Conservation (phyloP, 2,888 invertebrate species). For the Cataglyphis rosenhaueri region DNA sequence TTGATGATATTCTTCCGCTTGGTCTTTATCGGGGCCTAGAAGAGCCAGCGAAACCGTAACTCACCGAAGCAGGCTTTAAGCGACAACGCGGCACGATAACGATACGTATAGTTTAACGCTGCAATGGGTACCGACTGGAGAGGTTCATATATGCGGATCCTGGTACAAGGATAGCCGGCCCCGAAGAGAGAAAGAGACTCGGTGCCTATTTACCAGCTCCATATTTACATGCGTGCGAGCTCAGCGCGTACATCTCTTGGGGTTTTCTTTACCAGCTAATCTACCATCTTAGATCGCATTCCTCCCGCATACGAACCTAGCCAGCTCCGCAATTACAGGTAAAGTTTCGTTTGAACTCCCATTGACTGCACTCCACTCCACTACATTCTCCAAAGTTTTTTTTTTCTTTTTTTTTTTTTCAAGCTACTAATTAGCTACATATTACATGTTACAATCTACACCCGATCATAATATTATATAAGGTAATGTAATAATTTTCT, state of each 20-base stretch:
- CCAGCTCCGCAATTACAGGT: conserved; percentile 31
- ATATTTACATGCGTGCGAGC: conserved; percentile 72
- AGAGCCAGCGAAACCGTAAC: conserved; percentile 8
- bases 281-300: conserved; percentile 81
- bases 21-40: background rate
- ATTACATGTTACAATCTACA: too few species aligned
- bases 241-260: conserved; percentile 57
- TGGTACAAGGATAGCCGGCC: conserved; percentile 56
- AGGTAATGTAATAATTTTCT: background rate
- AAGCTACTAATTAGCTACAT: too few species aligned
- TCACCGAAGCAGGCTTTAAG: conserved; percentile 51
- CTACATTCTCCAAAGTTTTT: background rate
- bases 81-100: conserved; percentile 72
- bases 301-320: conserved; percentile 57
- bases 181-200: conserved; percentile 29
- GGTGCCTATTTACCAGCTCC: conserved; percentile 74
- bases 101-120: conserved; percentile 68
- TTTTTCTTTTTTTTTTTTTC: background rate
- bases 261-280: conserved; percentile 81
- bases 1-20: background rate
- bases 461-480: conserved; percentile 2
- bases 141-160: conserved; percentile 61
- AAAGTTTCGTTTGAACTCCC: conserved; percentile 50
- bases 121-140: conserved; percentile 31
- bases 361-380: conserved; percentile 21